Percentiles rank a stretch among this genome's conserved stretches.
phyloP scores from a whole-genome alignment of 2,888 invertebrate species.

The Andrena trimmerana region DNA sequence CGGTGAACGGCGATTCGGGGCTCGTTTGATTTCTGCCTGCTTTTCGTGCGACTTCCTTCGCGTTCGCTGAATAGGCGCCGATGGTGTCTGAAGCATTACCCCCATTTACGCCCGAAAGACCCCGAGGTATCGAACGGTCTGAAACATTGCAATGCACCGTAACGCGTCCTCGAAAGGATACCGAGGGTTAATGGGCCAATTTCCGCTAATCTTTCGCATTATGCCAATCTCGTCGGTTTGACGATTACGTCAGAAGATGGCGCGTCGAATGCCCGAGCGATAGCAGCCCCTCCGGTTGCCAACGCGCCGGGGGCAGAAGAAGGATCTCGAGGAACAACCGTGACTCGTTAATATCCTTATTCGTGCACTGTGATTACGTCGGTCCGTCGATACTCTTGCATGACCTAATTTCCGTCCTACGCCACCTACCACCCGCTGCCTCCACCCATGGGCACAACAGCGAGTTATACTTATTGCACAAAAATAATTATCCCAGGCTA shows the following conservation, averaged over 20 bases:
- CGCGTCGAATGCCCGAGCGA: conserved; percentile 9
- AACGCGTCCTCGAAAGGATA: background rate
- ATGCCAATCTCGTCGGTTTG: background rate
- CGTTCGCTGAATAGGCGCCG: too few relatives aligned
- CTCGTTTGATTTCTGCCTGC: too few relatives aligned
- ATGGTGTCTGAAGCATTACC: background rate
- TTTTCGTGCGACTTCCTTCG: too few relatives aligned
- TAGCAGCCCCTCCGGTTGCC: background rate
- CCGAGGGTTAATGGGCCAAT: background rate
- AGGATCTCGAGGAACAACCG: conserved; percentile 38
- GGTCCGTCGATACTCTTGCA: conserved; percentile 64
- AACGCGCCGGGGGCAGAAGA: background rate
- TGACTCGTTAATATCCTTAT: conserved; percentile 57
- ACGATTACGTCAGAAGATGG: background rate
- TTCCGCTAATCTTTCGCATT: conserved; percentile 4
- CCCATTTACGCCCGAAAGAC: background rate
- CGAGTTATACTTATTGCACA: conserved; percentile 38
- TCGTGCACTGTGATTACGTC: conserved; percentile 60
- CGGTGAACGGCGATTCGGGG: background rate
- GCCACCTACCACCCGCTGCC: background rate
- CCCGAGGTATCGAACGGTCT: background rate
- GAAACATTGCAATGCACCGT: background rate
- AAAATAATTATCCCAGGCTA: conserved; percentile 43
- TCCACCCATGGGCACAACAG: conserved; percentile 13
- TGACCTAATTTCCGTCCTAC: conserved; percentile 67